Percentiles rank a stretch among this genome's conserved stretches.
phyloP scores from a whole-genome alignment of 2,797 vertebrate species.

The Acridotheres tristis region DNA sequence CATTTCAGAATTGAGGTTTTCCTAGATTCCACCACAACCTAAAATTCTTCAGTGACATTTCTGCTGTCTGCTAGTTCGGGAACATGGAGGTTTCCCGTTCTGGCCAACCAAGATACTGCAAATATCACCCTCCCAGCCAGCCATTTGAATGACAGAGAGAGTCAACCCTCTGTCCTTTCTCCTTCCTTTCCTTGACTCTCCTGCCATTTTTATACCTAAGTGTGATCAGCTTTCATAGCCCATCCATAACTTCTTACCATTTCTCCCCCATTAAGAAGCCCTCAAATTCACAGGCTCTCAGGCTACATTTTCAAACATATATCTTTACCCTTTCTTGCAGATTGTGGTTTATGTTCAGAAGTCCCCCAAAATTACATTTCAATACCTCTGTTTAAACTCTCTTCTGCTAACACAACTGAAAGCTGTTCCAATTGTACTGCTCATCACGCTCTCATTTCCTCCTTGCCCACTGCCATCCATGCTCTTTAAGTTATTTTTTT shows the following conservation, averaged over 20 bases:
- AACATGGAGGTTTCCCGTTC: background rate
- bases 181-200: background rate
- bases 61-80: background rate
- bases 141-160: background rate
- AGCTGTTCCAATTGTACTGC: background rate
- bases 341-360: background rate
- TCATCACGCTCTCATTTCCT: background rate
- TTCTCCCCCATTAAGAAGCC: background rate
- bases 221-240: background rate
- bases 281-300: background rate
- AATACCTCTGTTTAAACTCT: background rate
- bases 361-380: background rate
- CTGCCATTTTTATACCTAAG: background rate
- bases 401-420: background rate
- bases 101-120: background rate
- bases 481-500: background rate
- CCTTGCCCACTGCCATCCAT: background rate
- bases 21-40: background rate
- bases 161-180: background rate
- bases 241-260: background rate
- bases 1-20: background rate
- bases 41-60: background rate
- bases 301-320: background rate
- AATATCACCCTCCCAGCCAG: background rate
- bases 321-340: background rate